phyloP scores from a whole-genome alignment of 2,113 vertebrate species.

The Zosterops hypoxanthus region DNA sequence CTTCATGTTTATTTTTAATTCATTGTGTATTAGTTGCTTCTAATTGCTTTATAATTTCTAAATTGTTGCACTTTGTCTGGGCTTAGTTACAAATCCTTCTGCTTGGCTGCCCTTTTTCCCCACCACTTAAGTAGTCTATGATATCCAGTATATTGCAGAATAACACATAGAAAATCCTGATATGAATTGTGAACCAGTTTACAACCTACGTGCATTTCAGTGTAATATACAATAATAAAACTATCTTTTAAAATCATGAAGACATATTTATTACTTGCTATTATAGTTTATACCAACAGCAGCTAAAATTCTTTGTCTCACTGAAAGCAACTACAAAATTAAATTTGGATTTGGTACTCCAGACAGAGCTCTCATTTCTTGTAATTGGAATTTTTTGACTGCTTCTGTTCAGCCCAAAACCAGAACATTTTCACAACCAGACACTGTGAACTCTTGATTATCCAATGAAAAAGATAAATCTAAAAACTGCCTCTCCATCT shows the following conservation, averaged over 20 bases:
- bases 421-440: neutral
- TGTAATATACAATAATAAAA: neutral
- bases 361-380: neutral
- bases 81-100: neutral
- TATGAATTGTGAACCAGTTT: neutral
- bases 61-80: neutral
- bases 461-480: neutral
- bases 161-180: neutral
- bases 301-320: neutral
- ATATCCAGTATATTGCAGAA: neutral
- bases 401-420: neutral
- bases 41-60: neutral
- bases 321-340: neutral
- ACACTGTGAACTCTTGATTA: neutral
- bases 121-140: neutral
- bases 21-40: neutral
- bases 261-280: neutral
- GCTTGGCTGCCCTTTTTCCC: neutral
- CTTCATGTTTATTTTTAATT: neutral
- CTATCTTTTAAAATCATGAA: neutral
- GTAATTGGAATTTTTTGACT: neutral
- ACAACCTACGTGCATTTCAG: neutral
- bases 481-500: neutral
- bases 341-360: neutral
- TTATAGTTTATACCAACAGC: neutral